A percentile compares a stretch with the other conserved stretches of the same genome.
Evolutionary conservation across 1,140 invertebrate species (phyloP).

Genomic region (Aphelenchoides avenae): DNA sequence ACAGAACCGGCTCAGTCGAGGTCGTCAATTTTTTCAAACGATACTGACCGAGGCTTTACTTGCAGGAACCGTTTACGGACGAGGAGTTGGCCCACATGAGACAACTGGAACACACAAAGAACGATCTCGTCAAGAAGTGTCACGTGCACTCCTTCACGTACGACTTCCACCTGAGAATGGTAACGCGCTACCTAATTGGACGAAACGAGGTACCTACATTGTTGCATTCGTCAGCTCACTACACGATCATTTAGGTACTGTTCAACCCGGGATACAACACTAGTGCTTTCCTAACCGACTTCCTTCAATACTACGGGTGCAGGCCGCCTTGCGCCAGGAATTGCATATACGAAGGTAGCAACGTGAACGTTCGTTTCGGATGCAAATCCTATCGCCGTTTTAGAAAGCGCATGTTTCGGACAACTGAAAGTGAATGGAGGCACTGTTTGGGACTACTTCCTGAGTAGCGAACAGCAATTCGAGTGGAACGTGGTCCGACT

Average conservation of each 20-base stretch:
- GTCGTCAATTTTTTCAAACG: too few species aligned
- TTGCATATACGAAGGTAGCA: conserved; percentile 69
- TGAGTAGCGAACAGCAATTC: conserved; percentile 41
- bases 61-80: too few species aligned
- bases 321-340: conserved; percentile 77
- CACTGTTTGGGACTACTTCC: conserved; percentile 48
- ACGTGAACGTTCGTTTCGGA: conserved; percentile 6
- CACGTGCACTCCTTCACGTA: conserved; percentile 83
- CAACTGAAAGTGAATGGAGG: conserved; percentile 27
- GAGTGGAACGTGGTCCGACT: conserved; percentile 49
- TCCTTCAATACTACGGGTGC: conserved; percentile 77
- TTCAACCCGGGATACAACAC: conserved; percentile 72
- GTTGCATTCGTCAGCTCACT: background rate
- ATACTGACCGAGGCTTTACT: too few species aligned
- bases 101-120: conserved; percentile 32
- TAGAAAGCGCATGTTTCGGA: conserved; percentile 30
- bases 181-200: conserved; percentile 71
- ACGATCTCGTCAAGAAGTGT: conserved; percentile 39
- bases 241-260: conserved; percentile 55
- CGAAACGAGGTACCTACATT: background rate
- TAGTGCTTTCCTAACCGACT: conserved; percentile 75
- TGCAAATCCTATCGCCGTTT: conserved; percentile 14
- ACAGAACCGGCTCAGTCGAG: too few species aligned
- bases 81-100: background rate
- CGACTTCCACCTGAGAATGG: conserved; percentile 75